phyloP scores from a whole-genome alignment of 2,113 vertebrate genomes.

The Perccottus glenii region DNA sequence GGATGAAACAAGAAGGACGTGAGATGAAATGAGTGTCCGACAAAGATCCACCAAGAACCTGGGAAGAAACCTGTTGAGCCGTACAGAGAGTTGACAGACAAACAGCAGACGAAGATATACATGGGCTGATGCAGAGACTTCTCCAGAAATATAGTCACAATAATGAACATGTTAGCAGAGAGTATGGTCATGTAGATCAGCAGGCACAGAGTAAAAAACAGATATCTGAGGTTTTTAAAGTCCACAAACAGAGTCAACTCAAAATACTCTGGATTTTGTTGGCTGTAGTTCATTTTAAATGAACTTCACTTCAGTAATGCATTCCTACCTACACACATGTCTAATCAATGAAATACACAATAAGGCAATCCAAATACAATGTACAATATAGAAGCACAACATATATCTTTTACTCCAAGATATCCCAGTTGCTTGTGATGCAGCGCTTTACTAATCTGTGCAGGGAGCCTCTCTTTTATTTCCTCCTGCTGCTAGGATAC shows the following conservation, averaged over 20 bases:
- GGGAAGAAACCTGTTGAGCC: slow-evolving; percentile 19
- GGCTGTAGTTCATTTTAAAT: slow-evolving; percentile 6
- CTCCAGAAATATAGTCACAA: slow-evolving; percentile 15
- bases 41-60: slow-evolving; percentile 5
- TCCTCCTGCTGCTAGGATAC: no score
- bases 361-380: no score
- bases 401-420: no score
- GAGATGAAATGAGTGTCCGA: not conserved
- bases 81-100: slow-evolving; percentile 40
- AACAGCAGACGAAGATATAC: slow-evolving; percentile 38
- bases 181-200: slow-evolving; percentile 23
- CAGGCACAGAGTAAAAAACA: slow-evolving; percentile 29
- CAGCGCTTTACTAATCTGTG: no score
- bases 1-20: not conserved
- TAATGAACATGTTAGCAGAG: slow-evolving; percentile 26
- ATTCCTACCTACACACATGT: no score
- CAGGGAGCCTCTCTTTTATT: no score
- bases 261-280: slow-evolving; percentile 3
- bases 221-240: not conserved
- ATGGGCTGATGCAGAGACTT: slow-evolving; percentile 12
- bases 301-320: no score
- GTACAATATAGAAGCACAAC: no score
- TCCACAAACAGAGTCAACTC: slow-evolving; percentile 29
- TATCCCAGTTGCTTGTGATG: no score
- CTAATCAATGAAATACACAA: no score